Conservation (phyloP, 2,888 invertebrate genomes). For the Didymodactylos carnosus region DNA sequence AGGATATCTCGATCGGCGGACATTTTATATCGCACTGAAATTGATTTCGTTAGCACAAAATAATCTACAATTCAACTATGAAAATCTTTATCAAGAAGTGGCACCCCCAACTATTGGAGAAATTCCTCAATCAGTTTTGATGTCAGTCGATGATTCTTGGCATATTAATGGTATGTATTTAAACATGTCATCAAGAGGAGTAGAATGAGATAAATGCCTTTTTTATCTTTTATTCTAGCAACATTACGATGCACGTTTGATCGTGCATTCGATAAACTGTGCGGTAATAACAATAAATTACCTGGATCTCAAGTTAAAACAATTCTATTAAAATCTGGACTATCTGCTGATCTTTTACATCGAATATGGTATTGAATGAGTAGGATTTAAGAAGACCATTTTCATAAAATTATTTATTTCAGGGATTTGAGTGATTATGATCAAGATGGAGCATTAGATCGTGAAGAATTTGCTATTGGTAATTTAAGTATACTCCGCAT, state of each 20-base stretch:
- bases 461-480: slow-evolving; percentile 82
- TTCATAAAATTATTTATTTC: no score
- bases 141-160: slow-evolving; percentile 6
- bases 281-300: slow-evolving; percentile 66
- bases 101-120: slow-evolving; percentile 49
- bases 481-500: no score
- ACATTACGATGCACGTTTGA: slow-evolving; percentile 73
- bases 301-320: slow-evolving; percentile 65
- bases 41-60: slow-evolving; percentile 78
- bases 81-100: slow-evolving; percentile 52
- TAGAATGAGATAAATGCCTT: no score
- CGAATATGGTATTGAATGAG: no score
- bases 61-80: slow-evolving; percentile 56
- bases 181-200: no score
- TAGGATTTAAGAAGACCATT: no score
- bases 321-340: slow-evolving; percentile 75
- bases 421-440: slow-evolving; percentile 94
- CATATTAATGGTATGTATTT: no score
- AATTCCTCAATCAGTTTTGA: background rate
- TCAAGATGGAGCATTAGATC: slow-evolving; percentile 82
- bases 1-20: slow-evolving; percentile 69
- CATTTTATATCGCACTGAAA: slow-evolving; percentile 82
- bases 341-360: slow-evolving; percentile 67
- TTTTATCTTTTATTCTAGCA: no score
- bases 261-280: slow-evolving; percentile 71